These are phyloP conservation scores for Columba livia DNA, from an alignment of 2,113 vertebrate genomes.

Conservation along the genomic window DNA sequence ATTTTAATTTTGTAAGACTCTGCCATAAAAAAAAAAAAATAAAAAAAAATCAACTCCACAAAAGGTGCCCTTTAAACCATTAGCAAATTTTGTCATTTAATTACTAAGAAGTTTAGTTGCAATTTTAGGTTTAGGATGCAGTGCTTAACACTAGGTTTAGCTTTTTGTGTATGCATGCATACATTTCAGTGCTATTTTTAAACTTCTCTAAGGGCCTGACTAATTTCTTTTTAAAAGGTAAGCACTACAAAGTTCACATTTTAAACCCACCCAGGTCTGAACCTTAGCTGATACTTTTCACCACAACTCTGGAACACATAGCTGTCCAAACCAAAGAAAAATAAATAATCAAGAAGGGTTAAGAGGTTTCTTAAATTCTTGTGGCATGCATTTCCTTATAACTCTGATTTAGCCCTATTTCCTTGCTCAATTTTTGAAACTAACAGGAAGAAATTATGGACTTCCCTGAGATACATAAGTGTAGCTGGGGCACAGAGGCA, in stretches of 20 bases:
- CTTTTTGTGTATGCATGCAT: background rate
- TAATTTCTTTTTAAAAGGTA: background rate
- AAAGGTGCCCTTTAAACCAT: background rate
- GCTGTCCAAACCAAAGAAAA: background rate
- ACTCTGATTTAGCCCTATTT: background rate
- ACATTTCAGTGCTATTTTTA: background rate
- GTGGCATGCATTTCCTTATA: background rate
- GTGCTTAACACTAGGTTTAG: background rate
- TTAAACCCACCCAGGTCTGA: background rate
- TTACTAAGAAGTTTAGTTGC: background rate
- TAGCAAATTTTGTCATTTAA: background rate
- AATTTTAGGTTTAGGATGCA: background rate
- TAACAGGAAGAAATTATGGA: conserved; percentile 40
- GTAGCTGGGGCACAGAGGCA: background rate
- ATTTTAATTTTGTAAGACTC: background rate
- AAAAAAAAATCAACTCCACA: background rate
- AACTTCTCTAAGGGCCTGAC: background rate
- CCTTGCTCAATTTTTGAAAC: background rate
- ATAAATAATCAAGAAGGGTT: background rate
- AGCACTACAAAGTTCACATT: background rate
- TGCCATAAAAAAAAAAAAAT: background rate
- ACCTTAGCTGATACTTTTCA: background rate
- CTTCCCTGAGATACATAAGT: background rate
- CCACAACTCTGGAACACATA: background rate
- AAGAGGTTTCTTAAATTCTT: background rate